These are phyloP conservation scores for Nasonovia ribisnigri DNA, from an alignment of 2,888 invertebrate species.

Conservation along the genomic window DNA sequence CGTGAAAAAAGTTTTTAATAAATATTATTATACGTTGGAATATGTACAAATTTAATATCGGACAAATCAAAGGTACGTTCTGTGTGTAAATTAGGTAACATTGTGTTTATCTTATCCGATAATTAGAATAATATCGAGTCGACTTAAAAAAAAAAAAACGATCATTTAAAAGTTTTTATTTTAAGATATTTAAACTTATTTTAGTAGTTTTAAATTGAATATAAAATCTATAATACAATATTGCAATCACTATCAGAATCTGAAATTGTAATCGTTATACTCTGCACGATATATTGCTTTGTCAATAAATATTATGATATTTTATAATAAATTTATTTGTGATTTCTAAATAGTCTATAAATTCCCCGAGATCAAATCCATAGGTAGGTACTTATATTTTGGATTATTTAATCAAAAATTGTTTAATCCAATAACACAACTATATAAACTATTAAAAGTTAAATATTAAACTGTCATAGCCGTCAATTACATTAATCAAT, in stretches of 20 bases:
- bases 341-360: not conserved
- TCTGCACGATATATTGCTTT: not conserved
- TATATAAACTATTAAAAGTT: not conserved
- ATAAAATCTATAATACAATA: not conserved
- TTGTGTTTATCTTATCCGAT: not conserved
- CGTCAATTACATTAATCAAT: not conserved
- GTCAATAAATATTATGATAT: not conserved
- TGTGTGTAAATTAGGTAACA: not conserved
- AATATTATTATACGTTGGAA: not conserved
- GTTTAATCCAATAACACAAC: not conserved
- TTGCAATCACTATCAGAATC: not conserved
- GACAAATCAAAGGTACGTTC: not conserved
- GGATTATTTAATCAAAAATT: not conserved
- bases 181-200: not conserved
- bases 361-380: not conserved
- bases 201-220: not conserved
- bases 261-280: not conserved
- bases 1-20: not conserved
- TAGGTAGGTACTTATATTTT: no score
- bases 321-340: not conserved
- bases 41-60: not conserved
- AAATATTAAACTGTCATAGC: not conserved
- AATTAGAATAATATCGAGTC: not conserved
- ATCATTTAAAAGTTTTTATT: not conserved
- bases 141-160: not conserved